Percentiles rank a stretch among this genome's conserved stretches.
Conservation (phyloP, 1,140 invertebrate genomes). For the Drosophila nebulosa region DNA sequence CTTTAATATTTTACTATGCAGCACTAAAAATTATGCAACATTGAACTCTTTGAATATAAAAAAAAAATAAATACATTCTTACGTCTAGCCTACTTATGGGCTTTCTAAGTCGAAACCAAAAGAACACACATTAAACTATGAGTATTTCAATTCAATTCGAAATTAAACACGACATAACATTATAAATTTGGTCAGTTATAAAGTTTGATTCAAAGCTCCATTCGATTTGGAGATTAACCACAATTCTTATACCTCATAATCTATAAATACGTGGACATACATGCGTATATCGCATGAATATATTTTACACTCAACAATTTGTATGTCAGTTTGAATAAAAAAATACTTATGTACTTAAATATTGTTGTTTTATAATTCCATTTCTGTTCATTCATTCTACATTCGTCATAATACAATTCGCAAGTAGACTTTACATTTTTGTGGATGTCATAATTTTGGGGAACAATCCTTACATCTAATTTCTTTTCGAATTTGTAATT, state of each 20-base stretch:
- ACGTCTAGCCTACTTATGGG: background rate
- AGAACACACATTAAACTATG: background rate
- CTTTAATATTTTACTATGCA: background rate
- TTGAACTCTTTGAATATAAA: background rate
- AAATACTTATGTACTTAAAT: slow-evolving; percentile 55
- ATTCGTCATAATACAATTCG: slow-evolving; percentile 52
- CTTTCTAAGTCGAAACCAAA: background rate
- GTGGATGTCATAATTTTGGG: slow-evolving; percentile 17
- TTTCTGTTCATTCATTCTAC: slow-evolving; percentile 14
- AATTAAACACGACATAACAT: slow-evolving; percentile 7
- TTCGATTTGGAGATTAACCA: background rate
- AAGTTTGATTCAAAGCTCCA: slow-evolving; percentile 5
- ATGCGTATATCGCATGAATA: slow-evolving; percentile 3
- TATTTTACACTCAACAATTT: slow-evolving; percentile 37
- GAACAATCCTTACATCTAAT: slow-evolving; percentile 1
- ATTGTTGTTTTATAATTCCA: background rate
- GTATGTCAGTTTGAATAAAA: slow-evolving; percentile 50
- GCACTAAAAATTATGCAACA: background rate
- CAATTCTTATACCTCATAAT: slow-evolving; percentile 6
- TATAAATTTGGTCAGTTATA: background rate
- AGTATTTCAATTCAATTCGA: slow-evolving; percentile 11
- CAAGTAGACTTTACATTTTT: slow-evolving; percentile 39
- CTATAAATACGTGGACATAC: slow-evolving; percentile 24
- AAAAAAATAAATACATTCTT: background rate
- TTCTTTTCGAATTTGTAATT: background rate